These are phyloP conservation scores for Cantharis rufa DNA, from an alignment of 2,888 invertebrate genomes.

Conservation along the genomic window DNA sequence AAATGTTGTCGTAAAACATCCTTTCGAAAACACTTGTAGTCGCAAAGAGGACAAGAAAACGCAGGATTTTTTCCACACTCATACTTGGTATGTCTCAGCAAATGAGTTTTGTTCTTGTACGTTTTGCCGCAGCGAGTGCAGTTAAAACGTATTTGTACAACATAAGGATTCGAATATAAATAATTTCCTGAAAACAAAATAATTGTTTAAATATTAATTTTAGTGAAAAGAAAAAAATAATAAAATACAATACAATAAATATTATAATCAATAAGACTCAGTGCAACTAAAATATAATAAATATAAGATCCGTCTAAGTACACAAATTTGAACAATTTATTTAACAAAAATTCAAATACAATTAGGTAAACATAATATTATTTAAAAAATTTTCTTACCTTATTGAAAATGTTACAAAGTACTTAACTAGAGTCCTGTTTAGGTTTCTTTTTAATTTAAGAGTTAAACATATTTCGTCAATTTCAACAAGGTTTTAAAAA, in stretches of 20 bases:
- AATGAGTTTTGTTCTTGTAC: conserved; percentile 41
- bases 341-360: neutral
- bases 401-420: neutral
- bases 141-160: neutral
- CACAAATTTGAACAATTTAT: neutral
- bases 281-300: neutral
- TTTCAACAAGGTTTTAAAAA: neutral
- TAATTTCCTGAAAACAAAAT: conserved; percentile 1
- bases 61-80: conserved; percentile 44
- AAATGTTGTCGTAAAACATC: conserved; percentile 30
- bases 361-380: neutral
- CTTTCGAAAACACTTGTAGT: conserved; percentile 45
- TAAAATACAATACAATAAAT: neutral
- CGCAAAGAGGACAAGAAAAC: conserved; percentile 40
- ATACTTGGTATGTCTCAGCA: conserved; percentile 40
- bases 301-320: neutral
- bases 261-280: neutral
- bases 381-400: neutral
- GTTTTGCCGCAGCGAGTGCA: conserved; percentile 27
- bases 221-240: neutral
- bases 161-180: neutral
- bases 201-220: neutral
- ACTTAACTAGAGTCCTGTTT: neutral
- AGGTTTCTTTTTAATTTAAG: neutral
- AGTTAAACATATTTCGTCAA: neutral